These are phyloP conservation scores for Drosophila eohydei DNA, from an alignment of 2,888 invertebrate species.

Conservation along the genomic window DNA sequence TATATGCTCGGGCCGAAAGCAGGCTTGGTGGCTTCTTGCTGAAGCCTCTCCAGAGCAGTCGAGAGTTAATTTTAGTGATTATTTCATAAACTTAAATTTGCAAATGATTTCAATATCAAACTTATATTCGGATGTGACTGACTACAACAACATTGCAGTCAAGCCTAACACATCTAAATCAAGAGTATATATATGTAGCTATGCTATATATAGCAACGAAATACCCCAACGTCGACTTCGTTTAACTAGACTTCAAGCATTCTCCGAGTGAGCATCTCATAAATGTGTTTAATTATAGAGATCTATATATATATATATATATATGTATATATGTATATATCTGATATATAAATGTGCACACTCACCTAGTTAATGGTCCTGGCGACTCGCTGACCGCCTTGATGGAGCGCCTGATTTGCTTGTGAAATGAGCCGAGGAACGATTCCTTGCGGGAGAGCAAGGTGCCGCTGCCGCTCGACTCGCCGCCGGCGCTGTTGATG, in stretches of 20 bases:
- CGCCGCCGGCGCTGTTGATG: conserved; percentile 67
- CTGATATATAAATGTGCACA: conserved; percentile 10
- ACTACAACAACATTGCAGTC: neutral
- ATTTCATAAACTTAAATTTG: neutral
- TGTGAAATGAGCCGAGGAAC: conserved; percentile 84
- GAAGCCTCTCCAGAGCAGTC: neutral
- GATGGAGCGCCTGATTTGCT: conserved; percentile 84
- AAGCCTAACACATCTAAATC: neutral
- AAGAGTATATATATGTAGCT: neutral
- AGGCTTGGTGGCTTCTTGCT: neutral
- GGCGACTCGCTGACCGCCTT: conserved; percentile 85
- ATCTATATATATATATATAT: neutral
- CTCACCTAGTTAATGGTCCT: conserved; percentile 84
- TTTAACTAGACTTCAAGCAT: neutral
- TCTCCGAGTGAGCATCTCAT: too few relatives aligned
- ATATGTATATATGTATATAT: neutral
- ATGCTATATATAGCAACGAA: neutral
- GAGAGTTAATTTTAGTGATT: neutral
- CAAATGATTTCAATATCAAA: neutral
- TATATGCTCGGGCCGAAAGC: neutral
- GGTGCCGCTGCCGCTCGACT: conserved; percentile 68
- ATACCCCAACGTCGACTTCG: neutral
- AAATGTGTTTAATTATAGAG: neutral
- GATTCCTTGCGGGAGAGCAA: conserved; percentile 83
- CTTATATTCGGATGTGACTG: neutral